phyloP scores from a whole-genome alignment of 2,113 vertebrate species.

The Dendrocopos noguchii region DNA sequence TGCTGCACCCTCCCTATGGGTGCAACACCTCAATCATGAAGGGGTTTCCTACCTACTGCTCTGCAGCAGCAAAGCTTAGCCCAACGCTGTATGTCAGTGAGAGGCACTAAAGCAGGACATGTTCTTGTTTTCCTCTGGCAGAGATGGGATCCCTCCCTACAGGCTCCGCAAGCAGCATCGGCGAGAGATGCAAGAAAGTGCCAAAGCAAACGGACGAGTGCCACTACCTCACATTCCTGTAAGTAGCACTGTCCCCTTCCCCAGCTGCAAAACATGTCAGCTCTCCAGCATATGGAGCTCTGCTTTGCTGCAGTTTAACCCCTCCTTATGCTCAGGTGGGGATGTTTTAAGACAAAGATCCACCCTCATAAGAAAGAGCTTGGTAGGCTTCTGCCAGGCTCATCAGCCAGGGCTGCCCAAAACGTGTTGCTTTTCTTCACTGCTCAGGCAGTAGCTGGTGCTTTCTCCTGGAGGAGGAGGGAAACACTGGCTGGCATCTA shows the following conservation, averaged over 20 bases:
- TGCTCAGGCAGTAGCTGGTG: not conserved
- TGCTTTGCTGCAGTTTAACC: not conserved
- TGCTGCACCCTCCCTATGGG: rapidly evolving
- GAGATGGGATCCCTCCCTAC: constrained; percentile 95
- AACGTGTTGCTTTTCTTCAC: not conserved
- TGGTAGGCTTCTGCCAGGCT: not conserved
- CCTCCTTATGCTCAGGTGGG: not conserved
- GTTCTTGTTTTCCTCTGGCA: constrained; percentile 61
- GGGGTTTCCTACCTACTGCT: not conserved
- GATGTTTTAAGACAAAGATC: not conserved
- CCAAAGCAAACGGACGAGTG: constrained; percentile 97
- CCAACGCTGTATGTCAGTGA: rapidly evolving
- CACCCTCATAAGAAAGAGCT: not conserved
- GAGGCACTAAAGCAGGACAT: not conserved
- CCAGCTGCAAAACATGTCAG: constrained; percentile 18
- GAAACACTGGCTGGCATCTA: not conserved
- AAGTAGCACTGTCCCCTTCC: constrained; percentile 72
- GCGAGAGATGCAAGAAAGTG: constrained; percentile 98
- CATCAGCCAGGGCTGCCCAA: not conserved
- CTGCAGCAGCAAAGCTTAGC: not conserved
- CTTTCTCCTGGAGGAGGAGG: not conserved
- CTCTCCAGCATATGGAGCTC: not conserved
- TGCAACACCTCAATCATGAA: not conserved
- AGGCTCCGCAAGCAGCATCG: constrained; percentile 95
- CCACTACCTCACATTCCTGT: constrained; percentile 99